Base-by-base conservation (phyloP, 2,888 invertebrate species). In the Eupeodes latifasciatus region DNA sequence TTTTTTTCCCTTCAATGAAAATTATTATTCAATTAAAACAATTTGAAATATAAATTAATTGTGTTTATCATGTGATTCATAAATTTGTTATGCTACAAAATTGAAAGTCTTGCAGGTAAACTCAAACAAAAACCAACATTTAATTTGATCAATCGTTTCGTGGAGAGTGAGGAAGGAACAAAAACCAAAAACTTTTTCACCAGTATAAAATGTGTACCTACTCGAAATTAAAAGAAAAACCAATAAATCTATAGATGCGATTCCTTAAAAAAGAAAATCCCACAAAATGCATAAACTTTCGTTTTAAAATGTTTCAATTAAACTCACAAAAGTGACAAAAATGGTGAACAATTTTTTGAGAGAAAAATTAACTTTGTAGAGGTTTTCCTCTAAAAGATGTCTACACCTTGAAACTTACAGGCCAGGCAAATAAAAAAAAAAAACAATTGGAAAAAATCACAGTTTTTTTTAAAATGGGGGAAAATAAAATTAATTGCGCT, bases 191-290 rank as follows among this genome's bases (percentile, higher is more conserved):
- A 74, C 16, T 40, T 16, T 34, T 66, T 4, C 19, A 55, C 4
- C 71, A 55, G 14, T 66, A 64, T 62, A 81, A 85, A 81, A 81
- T 85, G 87, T 87, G 80, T 87, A 87, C 87, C 84, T 87, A 74
- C 64, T 57, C 44, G 62, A 40, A 55, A 19, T 19, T 69, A 53
- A 40, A 69, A 55, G 71, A 71, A 87, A 87, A 87, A 76, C 84
- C 84, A 81, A 84, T 84, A 84, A 84, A 87, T 84, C 80, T 57
- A 84, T 84, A 87, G 74, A 72, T 84, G 81, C 72, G 49, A 78
- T 66, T 36, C 5, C 57, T 10, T 49, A 67, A n/a, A 59, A 64
- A 78, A 53, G 6, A 10, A 69, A 49, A 79, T 16, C 57, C 12
- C 9, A 11, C 53, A 51, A 49, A n/a, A 27, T 51, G 44, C 9